phyloP scores from a whole-genome alignment of 2,113 vertebrate genomes.

The Numenius arquata region DNA sequence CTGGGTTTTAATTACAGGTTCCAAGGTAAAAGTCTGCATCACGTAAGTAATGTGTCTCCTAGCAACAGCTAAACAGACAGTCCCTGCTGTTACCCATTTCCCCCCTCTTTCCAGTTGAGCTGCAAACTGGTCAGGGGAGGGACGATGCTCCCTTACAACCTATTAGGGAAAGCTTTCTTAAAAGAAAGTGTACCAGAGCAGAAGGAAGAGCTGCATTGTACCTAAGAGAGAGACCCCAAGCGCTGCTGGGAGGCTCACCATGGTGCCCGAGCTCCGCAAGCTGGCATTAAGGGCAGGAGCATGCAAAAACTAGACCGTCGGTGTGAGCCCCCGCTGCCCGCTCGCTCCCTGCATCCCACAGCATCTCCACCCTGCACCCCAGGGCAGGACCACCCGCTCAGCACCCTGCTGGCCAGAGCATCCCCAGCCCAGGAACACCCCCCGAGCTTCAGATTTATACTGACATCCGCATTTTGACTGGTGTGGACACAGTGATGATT shows the following conservation, averaged over 20 bases:
- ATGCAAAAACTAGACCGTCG: accelerated
- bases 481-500: neutral
- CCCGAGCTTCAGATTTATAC: neutral
- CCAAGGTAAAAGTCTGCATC: slow-evolving; percentile 11
- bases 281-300: neutral
- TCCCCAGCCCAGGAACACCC: neutral
- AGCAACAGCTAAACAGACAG: neutral
- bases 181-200: neutral
- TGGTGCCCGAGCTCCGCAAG: accelerated
- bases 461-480: neutral
- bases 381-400: neutral
- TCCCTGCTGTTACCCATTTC: neutral
- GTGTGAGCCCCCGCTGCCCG: accelerated
- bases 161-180: neutral
- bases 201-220: neutral
- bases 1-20: slow-evolving; percentile 9
- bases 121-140: neutral
- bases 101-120: neutral
- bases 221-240: neutral
- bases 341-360: neutral
- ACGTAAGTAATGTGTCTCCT: neutral
- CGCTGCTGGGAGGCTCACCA: neutral
- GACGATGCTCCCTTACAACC: neutral
- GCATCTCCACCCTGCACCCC: neutral
- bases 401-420: neutral